These are phyloP conservation scores for Goniozus legneri DNA, from an alignment of 1,140 invertebrate genomes.

Conservation along the genomic window DNA sequence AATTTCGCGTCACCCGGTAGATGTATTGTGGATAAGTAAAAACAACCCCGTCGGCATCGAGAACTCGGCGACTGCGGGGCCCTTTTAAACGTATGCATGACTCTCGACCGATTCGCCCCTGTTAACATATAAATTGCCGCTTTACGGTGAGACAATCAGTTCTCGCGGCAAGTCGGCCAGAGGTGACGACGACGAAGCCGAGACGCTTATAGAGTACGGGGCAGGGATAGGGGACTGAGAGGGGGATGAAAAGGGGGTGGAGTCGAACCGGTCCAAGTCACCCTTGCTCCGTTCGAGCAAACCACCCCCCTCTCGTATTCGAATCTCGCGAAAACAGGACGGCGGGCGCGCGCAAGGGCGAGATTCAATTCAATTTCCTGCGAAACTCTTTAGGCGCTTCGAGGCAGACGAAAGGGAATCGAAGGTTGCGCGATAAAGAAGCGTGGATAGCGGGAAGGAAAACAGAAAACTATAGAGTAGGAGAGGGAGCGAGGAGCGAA, in stretches of 20 bases:
- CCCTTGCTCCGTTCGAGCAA: slow-evolving; percentile 7
- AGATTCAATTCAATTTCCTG: slow-evolving; percentile 47
- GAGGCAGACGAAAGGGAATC: slow-evolving; percentile 38
- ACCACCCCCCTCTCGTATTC: no score
- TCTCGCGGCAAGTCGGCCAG: slow-evolving; percentile 8
- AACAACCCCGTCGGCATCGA: no score
- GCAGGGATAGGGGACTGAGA: background rate
- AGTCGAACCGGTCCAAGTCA: background rate
- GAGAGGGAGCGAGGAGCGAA: slow-evolving; percentile 5
- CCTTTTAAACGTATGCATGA: slow-evolving; percentile 36
- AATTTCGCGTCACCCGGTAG: no score
- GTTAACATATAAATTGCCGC: slow-evolving; percentile 49
- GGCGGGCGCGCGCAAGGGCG: background rate
- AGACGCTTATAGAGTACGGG: background rate
- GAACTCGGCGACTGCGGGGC: no score
- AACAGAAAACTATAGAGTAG: background rate
- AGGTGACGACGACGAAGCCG: slow-evolving; percentile 12
- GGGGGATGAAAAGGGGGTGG: background rate
- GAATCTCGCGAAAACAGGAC: slow-evolving; percentile 9
- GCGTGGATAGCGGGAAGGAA: slow-evolving; percentile 13
- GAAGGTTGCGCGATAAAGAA: slow-evolving; percentile 19
- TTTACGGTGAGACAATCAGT: slow-evolving; percentile 41
- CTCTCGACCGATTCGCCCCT: slow-evolving; percentile 36
- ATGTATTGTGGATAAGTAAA: no score
- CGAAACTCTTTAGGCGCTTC: slow-evolving; percentile 45